A percentile compares a stretch with the other conserved stretches of the same genome.
Evolutionary conservation across 2,113 vertebrate species (phyloP).

Genomic region (Cochlearius cochlearius): DNA sequence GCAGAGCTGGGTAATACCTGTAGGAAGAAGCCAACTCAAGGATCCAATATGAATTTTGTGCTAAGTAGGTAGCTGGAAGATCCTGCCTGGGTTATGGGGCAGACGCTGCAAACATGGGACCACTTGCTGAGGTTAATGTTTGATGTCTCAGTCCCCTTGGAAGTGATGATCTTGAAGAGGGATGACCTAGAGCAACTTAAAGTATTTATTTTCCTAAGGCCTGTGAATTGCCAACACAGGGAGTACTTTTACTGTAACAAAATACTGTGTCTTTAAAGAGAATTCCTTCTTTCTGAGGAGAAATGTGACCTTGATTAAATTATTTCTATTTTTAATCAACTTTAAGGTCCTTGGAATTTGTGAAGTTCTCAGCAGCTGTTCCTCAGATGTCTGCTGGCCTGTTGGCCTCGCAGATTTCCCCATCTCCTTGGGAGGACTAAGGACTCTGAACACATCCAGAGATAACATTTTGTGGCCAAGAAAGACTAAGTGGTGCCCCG

Average conservation of each 20-base stretch:
- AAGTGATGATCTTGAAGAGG: not conserved
- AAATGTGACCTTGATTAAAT: slow-evolving; percentile 55
- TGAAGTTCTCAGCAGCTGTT: slow-evolving; percentile 55
- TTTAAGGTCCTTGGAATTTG: slow-evolving; percentile 32
- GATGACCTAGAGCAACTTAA: not conserved
- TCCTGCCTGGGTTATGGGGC: not conserved
- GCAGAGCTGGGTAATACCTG: not conserved
- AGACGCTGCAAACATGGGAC: not conserved
- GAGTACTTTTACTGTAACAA: not conserved
- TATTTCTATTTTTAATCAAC: slow-evolving; percentile 60
- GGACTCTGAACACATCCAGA: not conserved
- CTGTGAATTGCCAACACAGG: not conserved
- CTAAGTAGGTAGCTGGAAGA: not conserved
- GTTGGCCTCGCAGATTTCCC: slow-evolving; percentile 23
- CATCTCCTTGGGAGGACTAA: not conserved
- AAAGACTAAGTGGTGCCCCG: not conserved
- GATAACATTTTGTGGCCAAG: not conserved
- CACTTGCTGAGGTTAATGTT: not conserved
- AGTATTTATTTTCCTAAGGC: not conserved
- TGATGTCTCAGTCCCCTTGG: not conserved
- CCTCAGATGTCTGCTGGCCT: slow-evolving; percentile 44
- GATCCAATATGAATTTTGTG: not conserved
- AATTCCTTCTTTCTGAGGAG: slow-evolving; percentile 9
- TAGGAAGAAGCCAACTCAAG: not conserved
- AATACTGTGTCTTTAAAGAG: slow-evolving; percentile 19